Evolutionary conservation across 1,140 invertebrate genomes (phyloP), one percentile per base, ranked within the genome.

Genomic region (Scaptodrosophila lebanonensis): DNA sequence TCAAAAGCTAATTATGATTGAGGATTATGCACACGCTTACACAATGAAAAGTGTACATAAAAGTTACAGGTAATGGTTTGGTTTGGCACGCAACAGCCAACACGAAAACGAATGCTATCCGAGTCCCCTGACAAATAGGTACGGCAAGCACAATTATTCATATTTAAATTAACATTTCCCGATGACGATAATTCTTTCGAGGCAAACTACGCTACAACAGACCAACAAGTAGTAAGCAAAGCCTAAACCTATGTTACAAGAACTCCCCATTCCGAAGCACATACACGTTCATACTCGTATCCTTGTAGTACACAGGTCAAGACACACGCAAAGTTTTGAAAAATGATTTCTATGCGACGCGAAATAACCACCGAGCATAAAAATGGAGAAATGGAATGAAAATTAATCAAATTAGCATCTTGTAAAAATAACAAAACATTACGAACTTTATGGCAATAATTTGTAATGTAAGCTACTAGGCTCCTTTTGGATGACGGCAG

Each of bases 121-220:
- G 18, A 47, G 50, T 32, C 47, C 22, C 3, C 22, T 4, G 22
- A 3, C 22, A 25, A 4, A 25, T 8, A 8, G 3, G 8, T 22
- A 43, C 27, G 44, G 49, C 42, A 70, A 32, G 53, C 65, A 59
- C 73, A 83, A 85, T 85, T 76, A 72, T 70, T 85, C 76, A 79
- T 64, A 79, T 83, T 85, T 85, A 85, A 85, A 85, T 85, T 83
- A 85, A 85, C 83, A 85, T 85, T 85, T 85, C 83, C 83, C 82
- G 59, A 43, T 61, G 51, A 44, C 72, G 83, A 85, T 85, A 85
- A 85, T 85, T 69, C 70, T 79, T 83, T 84, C 82, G 84, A 66
- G 49, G 64, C n/a, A 38, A 73, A 72, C 57, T 51, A 60, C 62
- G 49, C 67, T 5, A 38, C n/a, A n/a, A n/a, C n/a, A n/a, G n/a